Conservation (phyloP, 2,888 invertebrate genomes). For the Sceliomorpha sp. region DNA sequence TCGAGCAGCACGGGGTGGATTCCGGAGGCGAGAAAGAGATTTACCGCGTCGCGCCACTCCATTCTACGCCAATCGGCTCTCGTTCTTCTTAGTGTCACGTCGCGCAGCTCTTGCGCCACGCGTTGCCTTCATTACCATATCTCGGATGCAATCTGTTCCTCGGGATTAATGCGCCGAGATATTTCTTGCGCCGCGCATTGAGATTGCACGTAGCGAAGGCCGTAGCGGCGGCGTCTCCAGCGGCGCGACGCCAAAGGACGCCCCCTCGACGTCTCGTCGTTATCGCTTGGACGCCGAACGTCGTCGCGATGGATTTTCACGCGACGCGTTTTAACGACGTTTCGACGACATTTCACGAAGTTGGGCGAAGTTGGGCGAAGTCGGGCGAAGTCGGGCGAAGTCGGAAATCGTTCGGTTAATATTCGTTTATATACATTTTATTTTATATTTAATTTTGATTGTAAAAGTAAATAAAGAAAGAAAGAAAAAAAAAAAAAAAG, state of each 20-base stretch:
- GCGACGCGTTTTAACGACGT: constrained; percentile 3
- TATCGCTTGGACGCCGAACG: no score
- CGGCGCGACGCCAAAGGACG: constrained; percentile 45
- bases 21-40: constrained; percentile 76
- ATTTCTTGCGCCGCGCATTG: constrained; percentile 65
- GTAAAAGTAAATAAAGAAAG: no score
- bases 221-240: constrained; percentile 47
- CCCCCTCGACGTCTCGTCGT: no score
- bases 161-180: constrained; percentile 76
- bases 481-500: no score
- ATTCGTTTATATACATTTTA: no score
- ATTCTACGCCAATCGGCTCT: constrained; percentile 74
- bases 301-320: no score
- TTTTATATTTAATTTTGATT: no score
- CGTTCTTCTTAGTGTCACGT: constrained; percentile 77
- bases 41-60: constrained; percentile 71
- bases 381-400: no score
- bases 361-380: no score
- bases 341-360: no score
- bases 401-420: no score
- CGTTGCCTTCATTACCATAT: constrained; percentile 79
- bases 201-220: constrained; percentile 53
- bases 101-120: constrained; percentile 73
- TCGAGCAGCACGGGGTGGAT: constrained; percentile 43
- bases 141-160: constrained; percentile 77